Conservation (phyloP, 2,797 vertebrate genomes). For the Tinamus major region DNA sequence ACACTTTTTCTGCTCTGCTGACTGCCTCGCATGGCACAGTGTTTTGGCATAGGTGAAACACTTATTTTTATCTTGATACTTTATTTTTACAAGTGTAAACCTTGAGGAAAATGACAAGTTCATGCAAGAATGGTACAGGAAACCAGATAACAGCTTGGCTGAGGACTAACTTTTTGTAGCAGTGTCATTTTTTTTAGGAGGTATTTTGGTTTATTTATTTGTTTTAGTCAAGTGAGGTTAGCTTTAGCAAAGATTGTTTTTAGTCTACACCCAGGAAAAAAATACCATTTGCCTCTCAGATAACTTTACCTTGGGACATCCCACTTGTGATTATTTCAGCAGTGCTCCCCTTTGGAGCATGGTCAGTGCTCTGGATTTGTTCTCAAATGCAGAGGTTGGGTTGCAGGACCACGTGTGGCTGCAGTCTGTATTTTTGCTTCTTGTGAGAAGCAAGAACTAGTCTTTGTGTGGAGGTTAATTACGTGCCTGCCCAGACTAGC, state of each 20-base stretch:
- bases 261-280: not conserved
- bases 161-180: not conserved
- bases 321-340: not conserved
- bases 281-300: not conserved
- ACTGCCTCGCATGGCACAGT: not conserved
- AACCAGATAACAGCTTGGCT: not conserved
- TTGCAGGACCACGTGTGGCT: not conserved
- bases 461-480: not conserved
- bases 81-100: slow-evolving; percentile 6
- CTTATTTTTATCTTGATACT: not conserved
- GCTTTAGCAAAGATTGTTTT: not conserved
- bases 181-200: not conserved
- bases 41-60: not conserved
- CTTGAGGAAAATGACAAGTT: not conserved
- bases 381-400: not conserved
- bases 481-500: fast-evolving
- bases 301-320: not conserved
- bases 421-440: fast-evolving
- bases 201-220: not conserved
- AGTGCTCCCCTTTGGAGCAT: not conserved
- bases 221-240: not conserved
- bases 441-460: not conserved
- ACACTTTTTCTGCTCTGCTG: not conserved
- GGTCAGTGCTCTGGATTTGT: not conserved
- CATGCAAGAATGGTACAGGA: not conserved